phyloP scores from a whole-genome alignment of 2,888 invertebrate genomes.

The Scrobipalpa atriplicella region DNA sequence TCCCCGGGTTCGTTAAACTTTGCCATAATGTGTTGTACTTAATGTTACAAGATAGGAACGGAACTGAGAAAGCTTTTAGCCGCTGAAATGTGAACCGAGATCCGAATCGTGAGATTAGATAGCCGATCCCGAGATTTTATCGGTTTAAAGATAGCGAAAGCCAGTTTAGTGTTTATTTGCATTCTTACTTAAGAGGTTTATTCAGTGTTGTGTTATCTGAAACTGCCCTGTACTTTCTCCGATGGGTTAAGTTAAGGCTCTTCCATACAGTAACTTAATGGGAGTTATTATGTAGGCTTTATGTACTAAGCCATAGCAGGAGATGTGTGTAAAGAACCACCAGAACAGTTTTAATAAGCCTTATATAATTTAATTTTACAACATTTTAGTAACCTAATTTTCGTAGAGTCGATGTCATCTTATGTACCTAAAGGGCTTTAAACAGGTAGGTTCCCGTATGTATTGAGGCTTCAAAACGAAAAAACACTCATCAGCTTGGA shows the following conservation, averaged over 20 bases:
- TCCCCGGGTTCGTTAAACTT: constrained; percentile 37
- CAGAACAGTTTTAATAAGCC: too few species aligned
- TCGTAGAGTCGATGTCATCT: background rate
- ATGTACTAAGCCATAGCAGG: background rate
- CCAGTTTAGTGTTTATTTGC: constrained; percentile 21
- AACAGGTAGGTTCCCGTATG: background rate
- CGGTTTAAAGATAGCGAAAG: constrained; percentile 20
- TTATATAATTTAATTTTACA: too few species aligned
- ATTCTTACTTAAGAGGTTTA: constrained; percentile 24
- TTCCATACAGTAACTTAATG: background rate
- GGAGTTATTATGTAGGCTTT: background rate
- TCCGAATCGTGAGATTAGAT: constrained; percentile 22
- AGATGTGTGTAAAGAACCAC: too few species aligned
- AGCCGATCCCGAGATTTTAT: constrained; percentile 22
- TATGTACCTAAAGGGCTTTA: background rate
- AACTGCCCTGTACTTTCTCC: constrained; percentile 18
- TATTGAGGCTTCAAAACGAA: constrained; percentile 16
- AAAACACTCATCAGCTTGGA: constrained; percentile 4
- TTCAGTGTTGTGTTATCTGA: constrained; percentile 17
- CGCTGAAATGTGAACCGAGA: constrained; percentile 23
- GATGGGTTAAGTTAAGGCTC: constrained; percentile 1
- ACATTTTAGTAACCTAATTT: too few species aligned
- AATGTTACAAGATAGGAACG: constrained; percentile 23
- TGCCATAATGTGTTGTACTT: constrained; percentile 13
- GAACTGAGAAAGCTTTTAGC: constrained; percentile 26